Percentiles rank a stretch among this genome's conserved stretches.
Evolutionary conservation across 1,140 invertebrate species (phyloP).

Genomic region (Aphaenogaster ashmeadi): DNA sequence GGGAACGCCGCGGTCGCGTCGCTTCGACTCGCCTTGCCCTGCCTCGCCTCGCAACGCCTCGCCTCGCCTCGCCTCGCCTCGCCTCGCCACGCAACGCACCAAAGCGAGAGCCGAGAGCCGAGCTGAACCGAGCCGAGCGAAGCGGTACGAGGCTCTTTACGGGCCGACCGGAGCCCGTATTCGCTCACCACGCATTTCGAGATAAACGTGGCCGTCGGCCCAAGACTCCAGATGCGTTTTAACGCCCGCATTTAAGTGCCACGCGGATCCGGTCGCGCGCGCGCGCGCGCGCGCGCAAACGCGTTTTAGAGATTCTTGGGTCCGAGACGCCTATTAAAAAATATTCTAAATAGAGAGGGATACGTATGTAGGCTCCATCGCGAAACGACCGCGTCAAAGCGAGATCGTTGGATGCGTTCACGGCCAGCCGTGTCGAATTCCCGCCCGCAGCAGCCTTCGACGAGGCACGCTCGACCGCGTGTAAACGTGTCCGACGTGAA

Average conservation of each 20-base stretch:
- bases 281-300: background rate
- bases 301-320: slow-evolving; percentile 9
- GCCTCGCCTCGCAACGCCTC: slow-evolving; percentile 1
- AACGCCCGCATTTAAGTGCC: slow-evolving; percentile 37
- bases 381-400: background rate
- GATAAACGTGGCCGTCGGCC: slow-evolving; percentile 40
- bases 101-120: background rate
- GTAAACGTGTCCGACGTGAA: background rate
- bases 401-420: slow-evolving; percentile 2
- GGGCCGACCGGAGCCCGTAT: slow-evolving; percentile 45
- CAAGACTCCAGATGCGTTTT: slow-evolving; percentile 25
- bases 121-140: slow-evolving; percentile 12
- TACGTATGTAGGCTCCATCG: background rate
- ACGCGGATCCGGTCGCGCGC: background rate
- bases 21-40: background rate
- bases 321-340: background rate
- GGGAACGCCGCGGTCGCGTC: slow-evolving; percentile 42
- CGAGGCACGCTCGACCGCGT: background rate
- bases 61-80: background rate
- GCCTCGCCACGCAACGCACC: background rate
- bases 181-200: slow-evolving; percentile 34
- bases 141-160: slow-evolving; percentile 29
- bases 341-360: background rate
- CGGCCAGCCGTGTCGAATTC: background rate
- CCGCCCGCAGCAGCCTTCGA: background rate